Evolutionary conservation across 1,140 invertebrate genomes (phyloP), one percentile per base, ranked within the genome.

Genomic region (Trachymyrmex septentrionalis): DNA sequence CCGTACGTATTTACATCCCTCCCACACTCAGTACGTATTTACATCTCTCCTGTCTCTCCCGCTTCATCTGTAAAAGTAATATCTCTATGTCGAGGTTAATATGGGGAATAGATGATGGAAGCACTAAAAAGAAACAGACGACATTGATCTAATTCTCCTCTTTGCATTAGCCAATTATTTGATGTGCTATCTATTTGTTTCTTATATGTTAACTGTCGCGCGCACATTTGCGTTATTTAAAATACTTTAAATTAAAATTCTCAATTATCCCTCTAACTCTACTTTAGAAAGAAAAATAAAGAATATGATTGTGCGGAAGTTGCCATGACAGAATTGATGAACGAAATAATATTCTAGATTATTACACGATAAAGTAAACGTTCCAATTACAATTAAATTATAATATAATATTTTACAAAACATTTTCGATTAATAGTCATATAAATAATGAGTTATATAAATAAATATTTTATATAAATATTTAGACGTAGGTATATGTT

Each of bases 1-100:
- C 69, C 44, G 24, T 73, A 61, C 80, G 44, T 84, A 75, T 84
- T 84, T 84, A 84, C 80, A 84, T 84, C 55, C 55, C 48, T 71
- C 14, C 19, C 24, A 6, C 19, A 48, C 64, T 66, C 34, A 1
- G 63, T 71, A 57, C 50, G 21, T 81, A 71, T 81, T 81, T 81
- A 81, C 66, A 71, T 71, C 21, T 30, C 50, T 38, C 5, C 48
- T 71, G 21, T 50, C 66, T 21, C n/a, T 24, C n/a, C 34, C 19
- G 14, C n/a, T 12, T 53, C 34, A 59, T 38, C 38, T 73, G 44
- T 69, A 75, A 84, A 84, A 73, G 69, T 73, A 84, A 84, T 75
- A 73, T 38, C 30, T n/a, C 55, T 44, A 82, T 10, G 38, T 69
- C 48, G 64, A 5, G 19, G 61, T 30, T 19, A 81, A 57, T 14